Conservation (phyloP, 2,888 invertebrate genomes). For the Hemicrepidius hirtus region DNA sequence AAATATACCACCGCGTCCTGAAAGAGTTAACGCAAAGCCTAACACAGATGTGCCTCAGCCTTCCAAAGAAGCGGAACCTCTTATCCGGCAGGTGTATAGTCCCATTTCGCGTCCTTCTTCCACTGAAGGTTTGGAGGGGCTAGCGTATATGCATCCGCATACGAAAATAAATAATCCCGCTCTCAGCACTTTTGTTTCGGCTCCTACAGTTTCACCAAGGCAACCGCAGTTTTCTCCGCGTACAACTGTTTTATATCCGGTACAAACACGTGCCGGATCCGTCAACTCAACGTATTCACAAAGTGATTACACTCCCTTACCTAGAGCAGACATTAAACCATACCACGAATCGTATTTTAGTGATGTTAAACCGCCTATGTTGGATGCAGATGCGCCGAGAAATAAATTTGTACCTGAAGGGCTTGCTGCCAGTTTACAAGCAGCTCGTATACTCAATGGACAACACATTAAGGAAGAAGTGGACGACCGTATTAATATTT, state of each 20-base stretch:
- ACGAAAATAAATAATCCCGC: constrained; percentile 61
- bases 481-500: constrained; percentile 53
- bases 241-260: constrained; percentile 68
- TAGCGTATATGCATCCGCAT: constrained; percentile 68
- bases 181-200: constrained; percentile 60
- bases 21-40: constrained; percentile 75
- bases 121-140: constrained; percentile 71
- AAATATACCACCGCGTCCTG: constrained; percentile 76
- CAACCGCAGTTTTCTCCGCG: constrained; percentile 68
- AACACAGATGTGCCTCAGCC: constrained; percentile 59
- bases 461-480: constrained; percentile 69
- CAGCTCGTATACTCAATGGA: constrained; percentile 80
- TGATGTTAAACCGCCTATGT: constrained; percentile 75
- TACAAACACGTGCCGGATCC: constrained; percentile 57
- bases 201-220: constrained; percentile 64
- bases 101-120: constrained; percentile 76
- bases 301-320: constrained; percentile 76
- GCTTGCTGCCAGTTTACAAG: constrained; percentile 88
- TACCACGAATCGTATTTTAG: constrained; percentile 82
- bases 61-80: constrained; percentile 66
- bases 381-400: constrained; percentile 59
- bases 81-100: constrained; percentile 72
- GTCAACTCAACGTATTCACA: constrained; percentile 60
- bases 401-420: constrained; percentile 77
- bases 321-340: constrained; percentile 82